These are phyloP conservation scores for Phocides pigmalion DNA, from an alignment of 1,140 invertebrate species.

Conservation along the genomic window DNA sequence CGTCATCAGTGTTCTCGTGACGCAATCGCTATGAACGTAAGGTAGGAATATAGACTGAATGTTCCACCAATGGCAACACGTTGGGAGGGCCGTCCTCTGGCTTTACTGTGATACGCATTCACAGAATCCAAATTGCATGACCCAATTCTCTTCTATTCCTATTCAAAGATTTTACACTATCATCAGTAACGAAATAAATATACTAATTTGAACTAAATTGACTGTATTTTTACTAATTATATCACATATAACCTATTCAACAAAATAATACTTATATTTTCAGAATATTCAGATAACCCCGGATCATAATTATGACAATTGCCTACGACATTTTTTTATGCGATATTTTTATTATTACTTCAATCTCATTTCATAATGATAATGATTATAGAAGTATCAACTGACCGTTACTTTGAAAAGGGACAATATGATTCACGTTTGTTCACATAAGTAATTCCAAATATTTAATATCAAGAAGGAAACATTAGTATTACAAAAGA, in stretches of 20 bases:
- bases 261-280: too few species aligned
- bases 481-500: not conserved
- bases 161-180: not conserved
- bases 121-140: not conserved
- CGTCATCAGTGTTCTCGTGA: constrained; percentile 53
- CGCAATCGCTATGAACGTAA: constrained; percentile 49
- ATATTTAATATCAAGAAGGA: not conserved
- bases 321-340: not conserved
- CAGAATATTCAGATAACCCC: not conserved
- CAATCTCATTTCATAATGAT: not conserved
- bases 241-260: too few species aligned
- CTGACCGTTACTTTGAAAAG: not conserved
- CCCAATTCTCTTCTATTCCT: constrained; percentile 1
- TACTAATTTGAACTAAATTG: not conserved
- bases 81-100: constrained; percentile 11
- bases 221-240: too few species aligned
- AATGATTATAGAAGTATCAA: not conserved
- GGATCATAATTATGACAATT: not conserved
- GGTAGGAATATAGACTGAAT: constrained; percentile 26
- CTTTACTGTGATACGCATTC: constrained; percentile 2
- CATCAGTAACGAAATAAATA: not conserved
- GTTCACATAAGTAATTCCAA: not conserved
- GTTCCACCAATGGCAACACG: not conserved
- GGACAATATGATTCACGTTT: not conserved
- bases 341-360: not conserved